Percentiles rank a stretch among this genome's conserved stretches.
phyloP scores from a whole-genome alignment of 2,888 invertebrate genomes.

The Stenodera caucasica region DNA sequence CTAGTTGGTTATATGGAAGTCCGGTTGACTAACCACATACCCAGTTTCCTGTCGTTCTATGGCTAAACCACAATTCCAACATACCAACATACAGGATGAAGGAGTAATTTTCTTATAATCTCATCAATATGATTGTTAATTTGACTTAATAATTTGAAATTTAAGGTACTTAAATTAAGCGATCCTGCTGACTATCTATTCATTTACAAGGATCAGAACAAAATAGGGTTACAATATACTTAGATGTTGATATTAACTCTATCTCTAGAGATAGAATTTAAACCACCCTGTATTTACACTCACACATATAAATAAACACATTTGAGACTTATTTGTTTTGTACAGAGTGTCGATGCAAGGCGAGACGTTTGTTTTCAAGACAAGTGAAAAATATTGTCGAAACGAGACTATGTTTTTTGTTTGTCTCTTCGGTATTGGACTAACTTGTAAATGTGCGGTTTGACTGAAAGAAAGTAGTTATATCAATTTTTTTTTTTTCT shows the following conservation, averaged over 20 bases:
- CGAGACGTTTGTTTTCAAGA: conserved; percentile 30
- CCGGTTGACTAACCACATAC: conserved; percentile 45
- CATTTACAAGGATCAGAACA: no score
- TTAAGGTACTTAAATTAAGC: no score
- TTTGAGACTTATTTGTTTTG: conserved; percentile 44
- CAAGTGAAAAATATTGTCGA: conserved; percentile 22
- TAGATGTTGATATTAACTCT: no score
- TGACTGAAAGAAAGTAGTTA: background rate
- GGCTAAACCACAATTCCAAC: conserved; percentile 41
- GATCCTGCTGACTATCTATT: no score
- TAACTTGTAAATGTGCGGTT: background rate
- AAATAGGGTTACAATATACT: no score
- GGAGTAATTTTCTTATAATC: no score
- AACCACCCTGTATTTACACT: no score
- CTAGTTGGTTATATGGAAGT: conserved; percentile 49
- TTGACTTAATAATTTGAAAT: no score
- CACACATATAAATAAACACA: conserved; percentile 30
- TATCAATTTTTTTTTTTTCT: no score
- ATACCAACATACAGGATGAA: no score
- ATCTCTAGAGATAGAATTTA: no score
- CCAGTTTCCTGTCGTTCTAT: conserved; percentile 40
- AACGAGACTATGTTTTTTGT: conserved; percentile 1
- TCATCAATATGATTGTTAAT: no score
- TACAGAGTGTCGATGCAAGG: conserved; percentile 39
- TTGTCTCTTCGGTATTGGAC: background rate